A percentile compares a stretch with the other conserved stretches of the same genome.
Evolutionary conservation across 1,140 invertebrate genomes (phyloP).

Genomic region (Nasonia giraulti): DNA sequence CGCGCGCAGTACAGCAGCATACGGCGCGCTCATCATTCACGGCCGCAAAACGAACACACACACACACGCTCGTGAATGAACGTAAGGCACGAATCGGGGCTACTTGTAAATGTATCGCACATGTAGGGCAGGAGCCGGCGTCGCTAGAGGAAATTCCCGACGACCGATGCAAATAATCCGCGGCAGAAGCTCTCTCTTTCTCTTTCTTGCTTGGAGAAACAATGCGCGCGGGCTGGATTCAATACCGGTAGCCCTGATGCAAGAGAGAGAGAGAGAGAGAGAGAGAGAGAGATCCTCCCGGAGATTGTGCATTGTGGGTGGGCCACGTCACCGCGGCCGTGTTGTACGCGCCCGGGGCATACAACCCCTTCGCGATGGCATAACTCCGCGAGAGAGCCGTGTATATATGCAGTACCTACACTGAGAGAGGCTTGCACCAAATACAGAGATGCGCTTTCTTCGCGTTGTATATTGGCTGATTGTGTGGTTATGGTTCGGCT

Average conservation of each 20-base stretch:
- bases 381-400: neutral
- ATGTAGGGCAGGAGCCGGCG: slow-evolving; percentile 21
- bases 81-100: slow-evolving; percentile 3
- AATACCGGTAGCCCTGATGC: slow-evolving; percentile 71
- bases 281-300: slow-evolving; percentile 49
- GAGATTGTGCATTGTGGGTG: slow-evolving; percentile 74
- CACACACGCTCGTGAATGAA: neutral
- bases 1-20: neutral
- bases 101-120: slow-evolving; percentile 42
- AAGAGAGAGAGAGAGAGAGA: slow-evolving; percentile 14
- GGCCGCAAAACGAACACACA: neutral
- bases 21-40: slow-evolving; percentile 8
- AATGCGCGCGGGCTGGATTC: slow-evolving; percentile 72
- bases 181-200: neutral
- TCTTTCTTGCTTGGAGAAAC: slow-evolving; percentile 62
- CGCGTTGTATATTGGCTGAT: slow-evolving; percentile 4
- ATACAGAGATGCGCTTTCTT: slow-evolving; percentile 14
- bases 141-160: neutral
- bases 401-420: neutral
- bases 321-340: slow-evolving; percentile 55
- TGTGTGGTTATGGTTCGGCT: neutral
- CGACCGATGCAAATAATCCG: neutral
- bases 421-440: neutral
- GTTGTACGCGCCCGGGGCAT: slow-evolving; percentile 54
- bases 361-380: slow-evolving; percentile 61